Evolutionary conservation across 2,888 invertebrate species (phyloP).

Genomic region (Spodoptera exigua): DNA sequence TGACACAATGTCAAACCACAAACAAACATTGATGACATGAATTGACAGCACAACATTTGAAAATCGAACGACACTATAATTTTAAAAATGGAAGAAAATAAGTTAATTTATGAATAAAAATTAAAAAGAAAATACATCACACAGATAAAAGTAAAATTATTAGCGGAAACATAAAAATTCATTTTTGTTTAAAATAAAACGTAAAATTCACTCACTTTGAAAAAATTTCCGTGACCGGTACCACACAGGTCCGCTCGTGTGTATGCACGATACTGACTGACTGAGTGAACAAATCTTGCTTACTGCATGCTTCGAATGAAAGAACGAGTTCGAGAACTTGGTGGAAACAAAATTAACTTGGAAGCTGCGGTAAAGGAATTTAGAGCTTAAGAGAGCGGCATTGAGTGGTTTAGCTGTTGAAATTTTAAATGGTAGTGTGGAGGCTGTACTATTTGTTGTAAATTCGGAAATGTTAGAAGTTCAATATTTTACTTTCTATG

Average conservation of each 20-base stretch:
- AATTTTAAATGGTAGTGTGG: slow-evolving; percentile 10
- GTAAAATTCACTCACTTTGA: slow-evolving; percentile 57
- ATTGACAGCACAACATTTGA: slow-evolving; percentile 13
- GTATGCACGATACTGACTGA: slow-evolving; percentile 57
- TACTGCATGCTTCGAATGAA: slow-evolving; percentile 51
- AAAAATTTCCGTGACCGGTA: slow-evolving; percentile 56
- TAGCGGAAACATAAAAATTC: neutral
- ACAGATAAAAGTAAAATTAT: neutral
- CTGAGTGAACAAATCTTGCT: slow-evolving; percentile 36
- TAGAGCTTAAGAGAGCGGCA: slow-evolving; percentile 18
- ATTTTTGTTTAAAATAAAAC: slow-evolving; percentile 21
- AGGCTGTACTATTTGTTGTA: slow-evolving; percentile 27
- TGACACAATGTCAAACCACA: slow-evolving; percentile 39
- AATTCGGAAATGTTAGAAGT: neutral
- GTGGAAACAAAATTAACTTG: slow-evolving; percentile 25
- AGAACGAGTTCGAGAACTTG: slow-evolving; percentile 49
- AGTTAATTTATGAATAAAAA: neutral
- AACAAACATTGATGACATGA: slow-evolving; percentile 32
- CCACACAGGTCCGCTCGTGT: slow-evolving; percentile 55
- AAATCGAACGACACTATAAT: slow-evolving; percentile 6
- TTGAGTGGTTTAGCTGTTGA: slow-evolving; percentile 6
- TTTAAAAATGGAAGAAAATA: neutral
- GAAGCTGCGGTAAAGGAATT: slow-evolving; percentile 21
- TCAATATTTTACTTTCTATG: too few relatives aligned
- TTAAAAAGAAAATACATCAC: neutral